Evolutionary conservation across 2,888 invertebrate species (phyloP).

Genomic region (Ecliptopera silaceata): DNA sequence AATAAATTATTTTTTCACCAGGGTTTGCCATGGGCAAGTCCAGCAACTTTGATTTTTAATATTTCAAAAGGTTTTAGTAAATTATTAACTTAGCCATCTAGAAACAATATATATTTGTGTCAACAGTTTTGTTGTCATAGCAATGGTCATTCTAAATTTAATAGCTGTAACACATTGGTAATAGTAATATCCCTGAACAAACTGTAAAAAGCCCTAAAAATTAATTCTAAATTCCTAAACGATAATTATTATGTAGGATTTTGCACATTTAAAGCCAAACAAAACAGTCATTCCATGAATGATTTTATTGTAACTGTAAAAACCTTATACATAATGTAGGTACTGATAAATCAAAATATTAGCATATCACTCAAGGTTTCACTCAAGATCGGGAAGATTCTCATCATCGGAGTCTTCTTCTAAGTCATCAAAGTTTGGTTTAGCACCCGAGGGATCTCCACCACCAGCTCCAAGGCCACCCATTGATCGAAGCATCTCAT

Average conservation of each 20-base stretch:
- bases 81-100: neutral
- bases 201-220: no score
- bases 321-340: constrained; percentile 74
- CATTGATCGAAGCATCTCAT: constrained; percentile 90
- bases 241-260: neutral
- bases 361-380: constrained; percentile 54
- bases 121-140: neutral
- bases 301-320: constrained; percentile 79
- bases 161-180: no score
- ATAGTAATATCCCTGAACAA: no score
- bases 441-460: constrained; percentile 76
- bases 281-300: constrained; percentile 31
- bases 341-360: constrained; percentile 63
- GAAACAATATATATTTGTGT: neutral
- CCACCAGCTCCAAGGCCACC: constrained; percentile 75
- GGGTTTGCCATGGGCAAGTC: no score
- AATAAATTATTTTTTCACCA: no score
- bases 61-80: neutral
- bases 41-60: no score
- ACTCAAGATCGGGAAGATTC: constrained; percentile 89
- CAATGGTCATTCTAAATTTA: neutral
- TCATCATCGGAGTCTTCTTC: constrained; percentile 92
- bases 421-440: constrained; percentile 89
- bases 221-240: no score
- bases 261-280: constrained; percentile 9